phyloP scores from a whole-genome alignment of 2,797 vertebrate genomes.

The Bothrops alternatus region DNA sequence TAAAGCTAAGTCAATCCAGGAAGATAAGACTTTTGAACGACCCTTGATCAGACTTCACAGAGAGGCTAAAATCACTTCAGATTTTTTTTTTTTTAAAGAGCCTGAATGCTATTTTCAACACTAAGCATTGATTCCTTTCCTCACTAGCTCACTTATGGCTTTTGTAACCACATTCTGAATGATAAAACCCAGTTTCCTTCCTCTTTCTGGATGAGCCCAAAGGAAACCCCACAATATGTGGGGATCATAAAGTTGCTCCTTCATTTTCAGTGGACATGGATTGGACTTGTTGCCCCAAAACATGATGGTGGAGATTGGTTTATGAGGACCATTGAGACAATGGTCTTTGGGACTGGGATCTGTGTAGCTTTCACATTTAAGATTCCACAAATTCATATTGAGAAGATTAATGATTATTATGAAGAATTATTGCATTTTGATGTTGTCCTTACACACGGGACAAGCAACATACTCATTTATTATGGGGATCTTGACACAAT shows the following conservation, averaged over 20 bases:
- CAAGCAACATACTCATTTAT: conserved; percentile 1
- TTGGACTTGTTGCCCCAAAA: not conserved
- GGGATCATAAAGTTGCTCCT: conserved; percentile 5
- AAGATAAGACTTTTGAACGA: not conserved
- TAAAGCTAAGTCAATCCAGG: not conserved
- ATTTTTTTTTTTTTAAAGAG: not conserved
- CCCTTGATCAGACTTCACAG: not conserved
- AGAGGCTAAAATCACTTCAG: not conserved
- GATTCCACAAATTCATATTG: not conserved
- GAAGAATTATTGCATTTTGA: not conserved
- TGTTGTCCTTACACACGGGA: not conserved
- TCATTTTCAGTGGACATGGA: conserved; percentile 5
- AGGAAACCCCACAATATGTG: not conserved
- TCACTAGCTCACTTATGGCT: conserved; percentile 6
- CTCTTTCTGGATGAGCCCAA: conserved; percentile 14
- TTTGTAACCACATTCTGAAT: not conserved
- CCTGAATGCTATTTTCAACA: not conserved
- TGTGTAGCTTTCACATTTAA: conserved; percentile 8
- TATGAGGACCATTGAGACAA: not conserved
- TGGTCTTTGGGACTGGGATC: not conserved
- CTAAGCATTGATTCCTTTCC: not conserved
- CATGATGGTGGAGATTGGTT: not conserved
- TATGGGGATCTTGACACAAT: conserved; percentile 9
- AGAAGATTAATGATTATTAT: fast-evolving
- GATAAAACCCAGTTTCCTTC: not conserved